A percentile compares a stretch with the other conserved stretches of the same genome.
Evolutionary conservation across 2,797 vertebrate genomes (phyloP).

Genomic region (Cryptoprocta ferox): DNA sequence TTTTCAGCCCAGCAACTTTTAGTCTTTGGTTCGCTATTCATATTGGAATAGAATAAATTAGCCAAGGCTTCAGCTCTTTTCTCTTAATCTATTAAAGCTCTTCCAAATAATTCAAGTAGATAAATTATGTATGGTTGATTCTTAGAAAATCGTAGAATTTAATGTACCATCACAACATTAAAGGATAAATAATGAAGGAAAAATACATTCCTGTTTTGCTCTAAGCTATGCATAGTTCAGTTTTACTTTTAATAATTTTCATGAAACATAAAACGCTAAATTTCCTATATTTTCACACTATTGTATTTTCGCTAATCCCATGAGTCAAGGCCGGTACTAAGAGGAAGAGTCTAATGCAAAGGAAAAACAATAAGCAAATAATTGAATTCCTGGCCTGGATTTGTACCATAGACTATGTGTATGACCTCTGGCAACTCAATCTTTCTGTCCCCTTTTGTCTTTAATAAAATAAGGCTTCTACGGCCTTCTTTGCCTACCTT

Average conservation of each 20-base stretch:
- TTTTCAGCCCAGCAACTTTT: constrained; percentile 18
- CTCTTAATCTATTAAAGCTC: neutral
- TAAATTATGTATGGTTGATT: neutral
- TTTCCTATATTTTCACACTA: neutral
- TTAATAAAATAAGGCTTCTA: neutral
- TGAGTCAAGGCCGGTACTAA: neutral
- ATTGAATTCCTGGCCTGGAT: neutral
- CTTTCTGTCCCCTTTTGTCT: neutral
- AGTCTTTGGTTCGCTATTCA: neutral
- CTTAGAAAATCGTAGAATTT: neutral
- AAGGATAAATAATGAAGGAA: neutral
- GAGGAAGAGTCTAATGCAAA: neutral
- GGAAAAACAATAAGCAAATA: neutral
- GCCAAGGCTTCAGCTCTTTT: neutral
- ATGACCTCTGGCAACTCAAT: neutral
- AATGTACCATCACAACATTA: neutral
- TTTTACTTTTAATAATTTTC: neutral
- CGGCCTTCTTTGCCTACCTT: neutral
- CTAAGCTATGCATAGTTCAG: neutral
- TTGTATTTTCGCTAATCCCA: neutral
- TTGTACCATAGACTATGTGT: neutral
- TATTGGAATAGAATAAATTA: neutral
- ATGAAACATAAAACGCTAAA: constrained; percentile 1
- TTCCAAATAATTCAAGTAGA: constrained; percentile 23
- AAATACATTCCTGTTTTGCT: neutral